Percentiles rank a stretch among this genome's conserved stretches.
Evolutionary conservation across 2,888 invertebrate genomes (phyloP).

Genomic region (Protodeltote pygarga): DNA sequence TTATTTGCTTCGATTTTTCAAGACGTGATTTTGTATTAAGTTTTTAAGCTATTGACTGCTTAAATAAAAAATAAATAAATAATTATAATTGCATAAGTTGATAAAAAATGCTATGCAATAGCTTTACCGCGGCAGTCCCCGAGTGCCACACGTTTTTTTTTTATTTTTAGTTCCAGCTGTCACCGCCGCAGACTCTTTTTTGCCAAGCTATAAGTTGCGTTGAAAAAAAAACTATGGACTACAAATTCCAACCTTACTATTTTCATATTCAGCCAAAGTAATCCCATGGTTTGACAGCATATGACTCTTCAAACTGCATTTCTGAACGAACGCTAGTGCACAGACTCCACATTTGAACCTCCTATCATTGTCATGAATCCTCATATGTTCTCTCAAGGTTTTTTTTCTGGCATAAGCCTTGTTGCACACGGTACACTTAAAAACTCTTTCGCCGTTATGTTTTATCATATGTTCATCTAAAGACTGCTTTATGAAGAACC

Average conservation of each 20-base stretch:
- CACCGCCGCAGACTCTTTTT: no score
- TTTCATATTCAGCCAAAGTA: slow-evolving; percentile 70
- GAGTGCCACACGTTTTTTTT: no score
- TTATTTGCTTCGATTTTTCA: no score
- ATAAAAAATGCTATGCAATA: no score
- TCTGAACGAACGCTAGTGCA: slow-evolving; percentile 74
- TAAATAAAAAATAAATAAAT: no score
- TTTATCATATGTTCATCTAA: slow-evolving; percentile 79
- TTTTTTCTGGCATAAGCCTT: slow-evolving; percentile 80
- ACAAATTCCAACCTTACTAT: slow-evolving; percentile 23
- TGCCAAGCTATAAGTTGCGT: no score
- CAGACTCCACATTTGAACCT: slow-evolving; percentile 77
- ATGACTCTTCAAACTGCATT: slow-evolving; percentile 78
- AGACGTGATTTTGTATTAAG: no score
- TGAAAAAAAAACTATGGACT: slow-evolving; percentile 34
- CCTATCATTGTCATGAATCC: slow-evolving; percentile 80
- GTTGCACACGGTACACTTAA: slow-evolving; percentile 70
- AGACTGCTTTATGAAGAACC: slow-evolving; percentile 76
- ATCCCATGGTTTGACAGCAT: slow-evolving; percentile 78
- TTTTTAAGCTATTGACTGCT: no score
- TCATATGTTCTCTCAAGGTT: slow-evolving; percentile 76
- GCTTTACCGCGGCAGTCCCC: no score
- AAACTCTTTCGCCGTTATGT: slow-evolving; percentile 75
- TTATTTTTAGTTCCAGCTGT: neutral
- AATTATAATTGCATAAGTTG: no score